These are phyloP conservation scores for Heterodera schachtii DNA, from an alignment of 1,140 invertebrate species.

Conservation along the genomic window DNA sequence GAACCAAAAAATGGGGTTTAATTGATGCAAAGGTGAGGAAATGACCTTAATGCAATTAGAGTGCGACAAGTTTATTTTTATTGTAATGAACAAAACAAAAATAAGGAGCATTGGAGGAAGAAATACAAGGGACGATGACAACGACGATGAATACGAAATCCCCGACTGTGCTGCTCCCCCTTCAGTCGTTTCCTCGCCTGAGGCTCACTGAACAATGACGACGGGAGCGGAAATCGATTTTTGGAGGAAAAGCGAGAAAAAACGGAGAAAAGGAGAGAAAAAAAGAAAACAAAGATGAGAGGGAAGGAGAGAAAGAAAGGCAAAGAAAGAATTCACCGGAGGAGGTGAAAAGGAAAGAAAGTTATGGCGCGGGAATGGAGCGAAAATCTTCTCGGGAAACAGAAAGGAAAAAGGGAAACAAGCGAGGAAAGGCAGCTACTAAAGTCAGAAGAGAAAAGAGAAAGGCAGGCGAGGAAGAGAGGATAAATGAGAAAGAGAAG, in stretches of 20 bases:
- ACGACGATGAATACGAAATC: conserved; percentile 32
- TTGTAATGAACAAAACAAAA: background rate
- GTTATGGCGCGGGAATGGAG: no score
- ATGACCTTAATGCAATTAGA: background rate
- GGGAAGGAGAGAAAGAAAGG: background rate
- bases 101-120: background rate
- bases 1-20: background rate
- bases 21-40: background rate
- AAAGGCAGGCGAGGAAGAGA: background rate
- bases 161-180: background rate
- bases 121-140: conserved; percentile 11
- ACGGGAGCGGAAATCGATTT: conserved; percentile 34
- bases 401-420: background rate
- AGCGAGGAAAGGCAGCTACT: background rate
- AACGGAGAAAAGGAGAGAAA: background rate
- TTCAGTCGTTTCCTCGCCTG: background rate
- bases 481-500: background rate
- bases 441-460: background rate
- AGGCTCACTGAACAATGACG: conserved; percentile 23
- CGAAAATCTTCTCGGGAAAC: no score
- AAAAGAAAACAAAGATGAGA: background rate
- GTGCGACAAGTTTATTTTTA: background rate
- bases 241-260: background rate
- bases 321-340: background rate
- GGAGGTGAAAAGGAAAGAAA: no score